Percentiles rank a stretch among this genome's conserved stretches.
Evolutionary conservation across 2,888 invertebrate genomes (phyloP).

Genomic region (Scaptomyza tumidula): DNA sequence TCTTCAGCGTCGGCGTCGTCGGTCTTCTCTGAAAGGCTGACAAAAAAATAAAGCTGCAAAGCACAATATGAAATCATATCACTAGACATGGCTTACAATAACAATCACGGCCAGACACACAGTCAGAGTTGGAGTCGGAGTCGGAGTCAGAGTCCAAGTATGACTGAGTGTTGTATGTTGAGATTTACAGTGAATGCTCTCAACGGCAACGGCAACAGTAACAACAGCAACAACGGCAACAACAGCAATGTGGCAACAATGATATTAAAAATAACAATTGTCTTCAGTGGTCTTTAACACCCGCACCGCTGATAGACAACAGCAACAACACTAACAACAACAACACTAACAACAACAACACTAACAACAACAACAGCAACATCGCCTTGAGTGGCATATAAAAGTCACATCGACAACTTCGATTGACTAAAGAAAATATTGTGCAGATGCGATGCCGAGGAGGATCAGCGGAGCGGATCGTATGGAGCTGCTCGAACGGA

Average conservation of each 20-base stretch:
- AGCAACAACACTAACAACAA: constrained; percentile 43
- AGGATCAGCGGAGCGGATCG: constrained; percentile 26
- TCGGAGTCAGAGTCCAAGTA: constrained; percentile 61
- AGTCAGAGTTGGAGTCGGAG: constrained; percentile 21
- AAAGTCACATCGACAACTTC: constrained; percentile 78
- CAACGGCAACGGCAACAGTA: constrained; percentile 46
- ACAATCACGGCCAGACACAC: constrained; percentile 58
- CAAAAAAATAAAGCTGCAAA: constrained; percentile 49
- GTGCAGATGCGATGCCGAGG: constrained; percentile 39
- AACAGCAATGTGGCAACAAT: constrained; percentile 70
- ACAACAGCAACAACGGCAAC: constrained; percentile 33
- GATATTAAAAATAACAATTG: constrained; percentile 79
- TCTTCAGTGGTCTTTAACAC: constrained; percentile 81
- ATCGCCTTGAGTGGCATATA: constrained; percentile 73
- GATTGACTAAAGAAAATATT: constrained; percentile 79
- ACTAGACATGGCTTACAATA: constrained; percentile 81
- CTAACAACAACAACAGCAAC: constrained; percentile 41
- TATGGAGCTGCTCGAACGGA: constrained; percentile 43
- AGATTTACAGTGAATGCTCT: constrained; percentile 67
- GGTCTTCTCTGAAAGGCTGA: constrained; percentile 56
- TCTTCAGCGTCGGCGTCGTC: constrained; percentile 44
- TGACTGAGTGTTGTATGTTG: constrained; percentile 72
- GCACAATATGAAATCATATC: constrained; percentile 79
- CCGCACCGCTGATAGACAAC: constrained; percentile 81
- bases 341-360: constrained; percentile 61